Conservation (phyloP, 2,888 invertebrate genomes). For the Lypha dubia region DNA sequence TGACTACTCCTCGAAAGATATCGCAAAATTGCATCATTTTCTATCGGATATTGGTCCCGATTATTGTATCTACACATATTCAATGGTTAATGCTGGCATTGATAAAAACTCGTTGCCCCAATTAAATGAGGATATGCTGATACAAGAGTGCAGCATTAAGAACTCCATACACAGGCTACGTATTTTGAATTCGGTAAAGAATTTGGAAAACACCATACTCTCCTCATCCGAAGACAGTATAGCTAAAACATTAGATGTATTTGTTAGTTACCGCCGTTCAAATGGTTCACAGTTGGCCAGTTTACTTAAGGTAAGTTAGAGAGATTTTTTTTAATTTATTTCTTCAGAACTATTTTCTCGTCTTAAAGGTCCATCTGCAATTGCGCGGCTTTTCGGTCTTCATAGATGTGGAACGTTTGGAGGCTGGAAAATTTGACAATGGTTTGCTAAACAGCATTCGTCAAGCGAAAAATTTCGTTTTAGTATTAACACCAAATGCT, state of each 20-base stretch:
- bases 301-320: slow-evolving; percentile 88
- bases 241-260: slow-evolving; percentile 97
- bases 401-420: slow-evolving; percentile 98
- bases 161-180: slow-evolving; percentile 97
- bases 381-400: slow-evolving; percentile 97
- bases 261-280: slow-evolving; percentile 98
- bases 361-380: slow-evolving; percentile 92
- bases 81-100: slow-evolving; percentile 97
- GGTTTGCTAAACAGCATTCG: slow-evolving; percentile 97
- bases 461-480: slow-evolving; percentile 97
- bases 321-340: not conserved
- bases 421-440: slow-evolving; percentile 99
- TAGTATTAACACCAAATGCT: slow-evolving; percentile 97
- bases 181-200: slow-evolving; percentile 93
- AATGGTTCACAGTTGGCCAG: slow-evolving; percentile 98
- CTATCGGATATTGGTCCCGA: slow-evolving; percentile 93
- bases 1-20: slow-evolving; percentile 97
- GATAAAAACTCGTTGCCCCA: slow-evolving; percentile 94
- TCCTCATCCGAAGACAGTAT: slow-evolving; percentile 89
- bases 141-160: slow-evolving; percentile 93
- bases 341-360: not conserved
- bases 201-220: slow-evolving; percentile 86
- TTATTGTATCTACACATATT: slow-evolving; percentile 98
- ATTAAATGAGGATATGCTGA: slow-evolving; percentile 95
- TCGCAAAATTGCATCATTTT: slow-evolving; percentile 94